These are phyloP conservation scores for Proteles cristata DNA, from an alignment of 2,113 vertebrate species.

Conservation along the genomic window DNA sequence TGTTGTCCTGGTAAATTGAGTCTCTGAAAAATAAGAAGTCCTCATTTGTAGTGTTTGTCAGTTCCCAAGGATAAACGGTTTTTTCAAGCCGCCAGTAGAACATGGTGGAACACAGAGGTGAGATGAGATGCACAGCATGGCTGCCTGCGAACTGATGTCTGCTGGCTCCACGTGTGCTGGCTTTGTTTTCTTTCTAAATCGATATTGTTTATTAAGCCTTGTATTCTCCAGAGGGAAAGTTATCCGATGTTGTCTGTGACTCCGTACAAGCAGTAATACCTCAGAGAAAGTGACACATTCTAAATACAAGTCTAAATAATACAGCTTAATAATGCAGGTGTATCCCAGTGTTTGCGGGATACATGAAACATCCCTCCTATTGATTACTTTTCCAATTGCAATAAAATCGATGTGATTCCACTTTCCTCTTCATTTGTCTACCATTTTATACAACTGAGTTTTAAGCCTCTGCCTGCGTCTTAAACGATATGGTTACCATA, in stretches of 20 bases:
- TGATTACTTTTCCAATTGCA: not conserved
- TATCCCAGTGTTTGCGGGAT: not conserved
- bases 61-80: not conserved
- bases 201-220: slow-evolving; percentile 96
- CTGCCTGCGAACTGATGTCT: not conserved
- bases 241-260: slow-evolving; percentile 85
- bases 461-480: not conserved
- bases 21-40: not conserved
- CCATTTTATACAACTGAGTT: not conserved
- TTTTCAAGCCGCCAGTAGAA: not conserved
- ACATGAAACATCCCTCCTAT: not conserved
- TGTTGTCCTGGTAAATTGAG: not conserved
- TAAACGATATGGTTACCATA: not conserved
- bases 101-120: not conserved
- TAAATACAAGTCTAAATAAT: slow-evolving; percentile 90
- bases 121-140: not conserved
- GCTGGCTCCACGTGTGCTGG: too few species aligned
- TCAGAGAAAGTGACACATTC: slow-evolving; percentile 88
- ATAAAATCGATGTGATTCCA: not conserved
- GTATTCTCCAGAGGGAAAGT: slow-evolving; percentile 91
- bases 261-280: slow-evolving; percentile 87
- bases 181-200: slow-evolving; percentile 82
- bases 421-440: not conserved
- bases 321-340: slow-evolving; percentile 76
- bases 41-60: not conserved